phyloP scores from a whole-genome alignment of 1,140 invertebrate genomes.

The Euborellia annulipes region DNA sequence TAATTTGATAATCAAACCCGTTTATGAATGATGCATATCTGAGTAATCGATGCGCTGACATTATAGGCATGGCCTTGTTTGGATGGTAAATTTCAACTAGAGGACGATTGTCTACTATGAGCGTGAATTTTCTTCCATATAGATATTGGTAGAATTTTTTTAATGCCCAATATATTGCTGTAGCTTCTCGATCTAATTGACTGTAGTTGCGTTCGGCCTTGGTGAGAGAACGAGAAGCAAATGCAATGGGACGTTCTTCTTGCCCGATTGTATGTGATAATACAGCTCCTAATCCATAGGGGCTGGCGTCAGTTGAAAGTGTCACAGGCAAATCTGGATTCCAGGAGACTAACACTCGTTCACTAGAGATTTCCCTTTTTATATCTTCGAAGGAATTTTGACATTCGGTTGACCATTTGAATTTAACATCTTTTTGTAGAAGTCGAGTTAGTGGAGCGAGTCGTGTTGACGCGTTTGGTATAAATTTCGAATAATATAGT shows the following conservation, averaged over 20 bases:
- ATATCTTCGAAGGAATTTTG: background rate
- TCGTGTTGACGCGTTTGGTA: too few relatives aligned
- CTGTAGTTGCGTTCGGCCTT: slow-evolving; percentile 29
- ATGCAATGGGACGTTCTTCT: slow-evolving; percentile 27
- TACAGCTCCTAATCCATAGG: slow-evolving; percentile 30
- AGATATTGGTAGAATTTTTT: slow-evolving; percentile 19
- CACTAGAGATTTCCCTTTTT: slow-evolving; percentile 11
- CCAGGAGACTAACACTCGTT: slow-evolving; percentile 5
- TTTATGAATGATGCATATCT: too few relatives aligned
- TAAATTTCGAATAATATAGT: too few relatives aligned
- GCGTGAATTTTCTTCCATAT: slow-evolving; percentile 24
- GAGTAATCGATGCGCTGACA: too few relatives aligned
- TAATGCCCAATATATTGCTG: slow-evolving; percentile 15
- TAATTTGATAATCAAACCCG: too few relatives aligned
- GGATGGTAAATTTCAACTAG: slow-evolving; percentile 25
- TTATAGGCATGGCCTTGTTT: too few relatives aligned
- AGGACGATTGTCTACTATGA: slow-evolving; percentile 31
- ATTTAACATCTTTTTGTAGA: too few relatives aligned
- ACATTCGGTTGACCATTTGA: background rate
- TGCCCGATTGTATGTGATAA: slow-evolving; percentile 28
- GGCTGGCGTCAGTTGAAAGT: slow-evolving; percentile 21
- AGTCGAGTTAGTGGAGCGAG: too few relatives aligned
- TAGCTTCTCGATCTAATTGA: slow-evolving; percentile 30
- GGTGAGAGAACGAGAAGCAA: slow-evolving; percentile 27
- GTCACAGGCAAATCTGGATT: slow-evolving; percentile 17